These are phyloP conservation scores for Cynodonichthys magdalenae DNA, from an alignment of 2,797 vertebrate species.

Conservation along the genomic window DNA sequence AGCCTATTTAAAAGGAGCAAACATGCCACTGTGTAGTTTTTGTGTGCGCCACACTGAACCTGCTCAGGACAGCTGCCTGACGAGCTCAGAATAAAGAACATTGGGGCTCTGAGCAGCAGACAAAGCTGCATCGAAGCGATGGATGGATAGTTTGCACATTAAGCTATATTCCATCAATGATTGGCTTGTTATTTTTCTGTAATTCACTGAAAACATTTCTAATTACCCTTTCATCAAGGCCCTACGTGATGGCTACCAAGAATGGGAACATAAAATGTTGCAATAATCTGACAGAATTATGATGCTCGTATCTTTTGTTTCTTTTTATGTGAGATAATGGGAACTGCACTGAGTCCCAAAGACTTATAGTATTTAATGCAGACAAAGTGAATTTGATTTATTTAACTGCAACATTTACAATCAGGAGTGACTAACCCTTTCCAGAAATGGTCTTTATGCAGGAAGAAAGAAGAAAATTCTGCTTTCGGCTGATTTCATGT, in stretches of 20 bases:
- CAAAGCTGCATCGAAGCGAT: neutral
- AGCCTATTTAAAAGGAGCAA: too few relatives aligned
- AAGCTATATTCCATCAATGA: neutral
- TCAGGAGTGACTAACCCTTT: conserved; percentile 13
- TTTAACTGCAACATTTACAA: conserved; percentile 24
- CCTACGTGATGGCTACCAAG: conserved; percentile 1
- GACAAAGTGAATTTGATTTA: conserved; percentile 25
- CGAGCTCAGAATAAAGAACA: too few relatives aligned
- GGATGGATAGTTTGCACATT: neutral
- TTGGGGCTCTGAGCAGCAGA: too few relatives aligned
- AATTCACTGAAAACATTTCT: conserved; percentile 4
- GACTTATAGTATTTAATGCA: conserved; percentile 17
- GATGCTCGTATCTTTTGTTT: neutral
- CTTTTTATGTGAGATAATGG: conserved; percentile 1
- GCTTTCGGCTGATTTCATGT: conserved; percentile 19
- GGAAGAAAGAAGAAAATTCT: conserved; percentile 18
- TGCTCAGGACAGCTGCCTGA: too few relatives aligned
- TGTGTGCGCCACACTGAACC: too few relatives aligned
- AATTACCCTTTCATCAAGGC: conserved; percentile 23
- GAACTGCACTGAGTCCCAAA: conserved; percentile 1
- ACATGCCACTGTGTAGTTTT: too few relatives aligned
- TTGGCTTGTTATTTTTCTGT: conserved; percentile 11
- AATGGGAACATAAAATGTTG: neutral
- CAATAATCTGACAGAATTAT: conserved; percentile 1
- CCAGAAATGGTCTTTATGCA: conserved; percentile 17